Evolutionary conservation across 1,140 invertebrate genomes (phyloP).

Genomic region (Notospermus geniculatus): DNA sequence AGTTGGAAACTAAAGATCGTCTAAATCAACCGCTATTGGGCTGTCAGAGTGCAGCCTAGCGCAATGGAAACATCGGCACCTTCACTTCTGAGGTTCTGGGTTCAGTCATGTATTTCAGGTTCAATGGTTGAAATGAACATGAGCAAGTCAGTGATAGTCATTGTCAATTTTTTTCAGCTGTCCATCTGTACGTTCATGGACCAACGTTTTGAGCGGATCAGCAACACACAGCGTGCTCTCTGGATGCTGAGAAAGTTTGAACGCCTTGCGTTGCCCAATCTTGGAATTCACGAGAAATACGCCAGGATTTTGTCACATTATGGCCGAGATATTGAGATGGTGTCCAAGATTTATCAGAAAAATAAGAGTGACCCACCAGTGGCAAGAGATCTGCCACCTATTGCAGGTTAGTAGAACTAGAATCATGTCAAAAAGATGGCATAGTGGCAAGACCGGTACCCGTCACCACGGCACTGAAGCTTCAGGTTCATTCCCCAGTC

Average conservation of each 20-base stretch:
- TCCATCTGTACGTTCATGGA: conserved; percentile 63
- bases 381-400: conserved; percentile 80
- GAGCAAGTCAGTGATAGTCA: no score
- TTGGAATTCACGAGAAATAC: conserved; percentile 79
- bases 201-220: conserved; percentile 81
- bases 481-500: no score
- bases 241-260: conserved; percentile 82
- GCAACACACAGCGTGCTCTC: conserved; percentile 87
- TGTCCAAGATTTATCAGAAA: conserved; percentile 80
- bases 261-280: conserved; percentile 58
- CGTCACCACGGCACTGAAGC: no score
- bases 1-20: conserved; percentile 41
- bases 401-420: conserved; percentile 66
- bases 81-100: no score
- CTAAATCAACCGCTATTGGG: no score
- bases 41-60: no score
- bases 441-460: no score
- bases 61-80: no score
- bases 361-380: conserved; percentile 84
- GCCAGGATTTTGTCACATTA: conserved; percentile 78
- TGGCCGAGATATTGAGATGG: conserved; percentile 81
- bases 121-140: no score
- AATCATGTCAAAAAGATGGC: neutral
- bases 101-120: no score
- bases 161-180: no score